A percentile compares a stretch with the other conserved stretches of the same genome.
These are phyloP conservation scores for Antheraea assamensis DNA, from an alignment of 2,888 invertebrate genomes.

Conservation along the genomic window DNA sequence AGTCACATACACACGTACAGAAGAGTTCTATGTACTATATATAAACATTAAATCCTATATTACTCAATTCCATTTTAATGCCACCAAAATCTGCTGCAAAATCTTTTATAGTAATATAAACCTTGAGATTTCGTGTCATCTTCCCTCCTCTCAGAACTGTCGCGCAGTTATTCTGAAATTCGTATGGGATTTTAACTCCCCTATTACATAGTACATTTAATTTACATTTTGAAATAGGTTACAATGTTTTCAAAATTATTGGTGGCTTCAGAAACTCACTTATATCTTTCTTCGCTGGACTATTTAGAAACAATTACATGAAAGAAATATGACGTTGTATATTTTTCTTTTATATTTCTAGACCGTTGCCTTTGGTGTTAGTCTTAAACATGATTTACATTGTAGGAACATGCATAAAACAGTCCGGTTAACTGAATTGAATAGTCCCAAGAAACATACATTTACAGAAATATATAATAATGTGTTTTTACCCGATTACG, in stretches of 20 bases:
- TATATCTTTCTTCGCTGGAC: background rate
- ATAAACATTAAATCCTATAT: too few species aligned
- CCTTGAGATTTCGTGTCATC: too few species aligned
- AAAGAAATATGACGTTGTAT: background rate
- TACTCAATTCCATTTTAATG: too few species aligned
- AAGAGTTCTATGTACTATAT: too few species aligned
- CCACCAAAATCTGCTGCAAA: too few species aligned
- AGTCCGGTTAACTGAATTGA: background rate
- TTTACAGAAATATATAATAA: background rate
- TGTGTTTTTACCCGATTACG: too few species aligned
- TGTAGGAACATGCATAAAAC: background rate
- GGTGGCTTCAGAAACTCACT: background rate
- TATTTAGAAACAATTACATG: background rate
- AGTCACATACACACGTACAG: too few species aligned
- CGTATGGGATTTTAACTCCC: background rate
- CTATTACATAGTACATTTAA: background rate
- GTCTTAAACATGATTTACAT: constrained; percentile 4
- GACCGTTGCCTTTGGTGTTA: background rate
- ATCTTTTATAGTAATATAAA: too few species aligned
- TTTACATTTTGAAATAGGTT: background rate
- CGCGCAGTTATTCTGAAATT: background rate
- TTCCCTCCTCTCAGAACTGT: too few species aligned
- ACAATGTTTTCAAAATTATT: background rate
- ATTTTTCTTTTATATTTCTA: constrained; percentile 3
- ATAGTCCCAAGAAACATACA: background rate